Base-by-base conservation (phyloP, 1,140 invertebrate genomes). In the Leptinotarsa defecta region DNA sequence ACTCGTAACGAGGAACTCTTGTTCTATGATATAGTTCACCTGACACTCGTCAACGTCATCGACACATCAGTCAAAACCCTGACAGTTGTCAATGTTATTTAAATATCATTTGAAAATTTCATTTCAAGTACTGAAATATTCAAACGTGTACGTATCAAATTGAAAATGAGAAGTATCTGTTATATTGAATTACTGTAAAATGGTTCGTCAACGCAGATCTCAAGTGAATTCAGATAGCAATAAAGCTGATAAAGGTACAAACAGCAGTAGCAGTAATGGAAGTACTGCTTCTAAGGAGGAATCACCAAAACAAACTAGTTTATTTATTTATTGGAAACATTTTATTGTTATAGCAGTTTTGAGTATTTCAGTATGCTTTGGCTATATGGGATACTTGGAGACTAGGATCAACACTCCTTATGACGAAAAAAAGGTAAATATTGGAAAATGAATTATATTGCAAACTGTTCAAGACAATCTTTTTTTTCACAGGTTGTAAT, bases 351-450 rank as follows among this genome's bases (percentile, higher is more conserved):
- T 84, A 64, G 80, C 83, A n/a, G 89, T 88, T 81, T 87, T 93
- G 72, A 84, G 86, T 6, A 86, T 94, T 71, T 92, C 93, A 20
- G 88, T 89, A 4, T 93, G 92, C 84, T 92, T 94, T 77, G 92
- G 91, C 57, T 95, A 94, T 79, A 87, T 92, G 80, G 94, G 95
- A 13, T 95, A 96, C 83, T 85, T 96, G 49, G 94, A 96, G 86
- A 96, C 95, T 1, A 88, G 94, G 76, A 94, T 98, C 0, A 96
- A 95, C 82, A 96, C 95, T 3, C 95, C 95, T 1, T 91, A 94
- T 73, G 89, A 93, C 82, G 89, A 90, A 64, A 89, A 92, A 76
- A 94, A 92, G 87, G 93, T 94, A 87, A 73, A 13, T 68, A 62
- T 19, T n/a, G 48, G n/a, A 19, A 49, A 48, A 15, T 43, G 17